These are phyloP conservation scores for Poecilia picta DNA, from an alignment of 2,797 vertebrate genomes.

Conservation along the genomic window DNA sequence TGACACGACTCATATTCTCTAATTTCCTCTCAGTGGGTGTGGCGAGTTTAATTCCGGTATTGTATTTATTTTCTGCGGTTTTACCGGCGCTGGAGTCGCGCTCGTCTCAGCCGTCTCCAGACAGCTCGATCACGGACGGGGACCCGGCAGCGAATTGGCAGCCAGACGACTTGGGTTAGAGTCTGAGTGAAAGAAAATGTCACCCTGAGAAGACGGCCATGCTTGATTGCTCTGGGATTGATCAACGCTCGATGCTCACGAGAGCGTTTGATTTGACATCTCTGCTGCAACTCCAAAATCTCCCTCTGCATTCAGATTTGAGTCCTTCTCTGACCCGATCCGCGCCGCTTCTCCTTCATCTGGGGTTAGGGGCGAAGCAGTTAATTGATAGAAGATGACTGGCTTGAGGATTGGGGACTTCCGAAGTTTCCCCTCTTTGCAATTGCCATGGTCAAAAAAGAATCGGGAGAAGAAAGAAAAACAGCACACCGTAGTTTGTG, in stretches of 20 bases:
- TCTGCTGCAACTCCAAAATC: conserved; percentile 68
- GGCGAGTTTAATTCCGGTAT: conserved; percentile 21
- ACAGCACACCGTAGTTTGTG: background rate
- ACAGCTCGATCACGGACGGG: conserved; percentile 52
- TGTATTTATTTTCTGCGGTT: conserved; percentile 28
- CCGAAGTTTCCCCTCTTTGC: conserved; percentile 21
- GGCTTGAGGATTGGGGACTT: conserved; percentile 35
- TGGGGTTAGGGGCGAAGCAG: conserved; percentile 50
- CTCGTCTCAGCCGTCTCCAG: conserved; percentile 30
- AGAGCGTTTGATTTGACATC: conserved; percentile 76
- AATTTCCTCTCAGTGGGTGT: background rate
- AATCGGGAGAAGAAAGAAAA: background rate
- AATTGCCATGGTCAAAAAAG: too few relatives aligned
- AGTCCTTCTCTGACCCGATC: conserved; percentile 65
- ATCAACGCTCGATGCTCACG: conserved; percentile 74
- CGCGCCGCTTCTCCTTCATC: conserved; percentile 56
- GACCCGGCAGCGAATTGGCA: conserved; percentile 38
- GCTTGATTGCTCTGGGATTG: conserved; percentile 74
- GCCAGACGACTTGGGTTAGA: conserved; percentile 55
- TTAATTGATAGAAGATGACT: conserved; percentile 64
- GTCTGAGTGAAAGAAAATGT: conserved; percentile 66
- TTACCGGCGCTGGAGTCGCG: conserved; percentile 12
- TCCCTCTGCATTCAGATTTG: conserved; percentile 68
- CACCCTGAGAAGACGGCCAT: conserved; percentile 71
- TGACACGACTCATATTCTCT: background rate